Base-by-base conservation (phyloP, 2,113 vertebrate species). In the Cyrtonyx montezumae region DNA sequence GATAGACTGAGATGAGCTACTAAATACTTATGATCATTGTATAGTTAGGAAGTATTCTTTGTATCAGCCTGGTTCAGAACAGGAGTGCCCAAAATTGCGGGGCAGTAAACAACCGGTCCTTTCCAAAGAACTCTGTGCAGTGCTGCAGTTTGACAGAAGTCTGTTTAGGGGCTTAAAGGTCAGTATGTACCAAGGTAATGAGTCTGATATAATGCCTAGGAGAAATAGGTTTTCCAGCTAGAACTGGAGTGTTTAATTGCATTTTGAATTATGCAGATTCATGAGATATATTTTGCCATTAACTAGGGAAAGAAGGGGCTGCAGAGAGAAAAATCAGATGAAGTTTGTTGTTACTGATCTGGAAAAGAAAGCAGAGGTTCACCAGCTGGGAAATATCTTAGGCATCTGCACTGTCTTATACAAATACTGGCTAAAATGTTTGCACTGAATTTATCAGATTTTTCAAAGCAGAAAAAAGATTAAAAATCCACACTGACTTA, bases 191-290 rank as follows among this genome's bases (percentile, higher is more conserved):
- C 84, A 22, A 80, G 62, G 68, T 74, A 85, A 82, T 83, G 75
- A 95, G 45, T 79, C 89, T 83, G 69, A 87, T 79, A 48, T 94
- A 74, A 85, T 91, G 87, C 87, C 59, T 92, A 66, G 42, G 79
- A 91, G 79, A 93, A 95, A 79, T 20, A 61, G 65, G 42, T 55
- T 91, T 95, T 96, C 71, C 82, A 94, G 89, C 53, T 92, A 83
- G 74, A 93, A 93, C 92, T 94, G 81, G 84, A 89, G 78, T 19
- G 19, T 85, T 79, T 93, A 91, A 91, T 94, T 93, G 43, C 51
- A 51, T 77, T 85, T 94, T 77, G 68, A 94, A 84, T 94, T 85
- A 91, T 91, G 71, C 87, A 87, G 75, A 95, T 92, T 89, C 65
- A 56, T 73, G 71, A 94, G 75, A 70, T 78, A 55, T 56, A 17